These are phyloP conservation scores for Globia sparganii DNA, from an alignment of 2,888 invertebrate species.

Conservation along the genomic window DNA sequence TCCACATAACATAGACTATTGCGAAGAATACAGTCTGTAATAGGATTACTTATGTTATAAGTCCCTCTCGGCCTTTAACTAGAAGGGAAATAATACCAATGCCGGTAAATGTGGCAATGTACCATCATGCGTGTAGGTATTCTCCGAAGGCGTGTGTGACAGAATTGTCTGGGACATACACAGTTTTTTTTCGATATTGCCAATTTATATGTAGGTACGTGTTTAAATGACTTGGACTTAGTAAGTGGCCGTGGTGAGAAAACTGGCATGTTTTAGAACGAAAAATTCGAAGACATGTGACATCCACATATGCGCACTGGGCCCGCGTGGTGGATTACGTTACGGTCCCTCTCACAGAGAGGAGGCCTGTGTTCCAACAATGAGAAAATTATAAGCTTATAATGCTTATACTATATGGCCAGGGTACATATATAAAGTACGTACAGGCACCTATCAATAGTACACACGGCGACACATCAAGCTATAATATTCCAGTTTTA, in stretches of 20 bases:
- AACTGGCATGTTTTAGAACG: neutral
- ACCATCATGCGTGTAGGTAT: neutral
- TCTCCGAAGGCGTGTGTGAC: neutral
- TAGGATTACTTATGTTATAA: conserved; percentile 4
- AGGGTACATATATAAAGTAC: neutral
- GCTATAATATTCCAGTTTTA: too few relatives aligned
- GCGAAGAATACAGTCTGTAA: neutral
- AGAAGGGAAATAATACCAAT: neutral
- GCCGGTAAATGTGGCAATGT: neutral
- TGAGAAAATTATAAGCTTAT: neutral
- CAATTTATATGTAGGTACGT: neutral
- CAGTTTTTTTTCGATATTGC: neutral
- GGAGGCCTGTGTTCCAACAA: neutral
- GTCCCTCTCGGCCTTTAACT: neutral
- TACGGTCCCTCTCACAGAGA: neutral
- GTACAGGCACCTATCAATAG: too few relatives aligned
- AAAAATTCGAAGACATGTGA: neutral
- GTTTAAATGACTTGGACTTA: neutral
- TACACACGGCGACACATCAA: too few relatives aligned
- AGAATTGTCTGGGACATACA: neutral
- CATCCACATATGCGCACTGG: neutral
- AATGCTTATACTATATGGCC: neutral
- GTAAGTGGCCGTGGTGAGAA: neutral
- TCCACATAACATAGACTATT: neutral
- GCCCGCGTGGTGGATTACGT: neutral